Base-by-base conservation (phyloP, 1,140 invertebrate species). In the Diabrotica virgifera region DNA sequence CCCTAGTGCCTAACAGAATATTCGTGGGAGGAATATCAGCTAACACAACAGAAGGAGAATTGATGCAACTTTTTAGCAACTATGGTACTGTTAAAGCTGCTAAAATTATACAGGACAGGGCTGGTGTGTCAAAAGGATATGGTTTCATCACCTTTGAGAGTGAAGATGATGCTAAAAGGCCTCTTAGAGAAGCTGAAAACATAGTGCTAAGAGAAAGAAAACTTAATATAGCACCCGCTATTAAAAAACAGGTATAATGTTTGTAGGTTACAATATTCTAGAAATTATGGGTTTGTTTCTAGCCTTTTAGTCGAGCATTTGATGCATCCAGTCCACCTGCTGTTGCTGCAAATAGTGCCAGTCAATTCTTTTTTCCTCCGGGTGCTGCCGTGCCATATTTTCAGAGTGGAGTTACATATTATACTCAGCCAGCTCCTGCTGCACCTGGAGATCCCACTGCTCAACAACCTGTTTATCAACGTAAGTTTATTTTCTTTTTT, bases 121-220 rank as follows among this genome's bases (percentile, higher is more conserved):
- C 93, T 67, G 95, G 95, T 5, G 92, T 96, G 0, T 96, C 95
- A 46, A 96, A 96, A 83, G 95, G 95, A 54, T 96, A 95, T 74
- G 94, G 93, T 5, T 96, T 98, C 82, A 93, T 98, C 52, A 98
- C 96, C 11, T 98, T 97, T 82, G 94, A 94, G 81, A 92, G 89
- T 52, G 92, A 94, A 78, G 91, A 94, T 75, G 93, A 95, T 81
- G 93, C 93, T 2, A 90, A 90, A 76, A 84, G 88, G 77, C 81
- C 89, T 66, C 85, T 88, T 65, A 82, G 85, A 67, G 87, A 89
- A 78, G 85, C 76, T 13, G 78, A 79, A 50, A 78, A 77, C 56
- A 79, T 79, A 13, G 84, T 93, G 50, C 83, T 94, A 67, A 87
- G 90, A 76, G 91, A 94, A 76, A 84, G 91, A 71, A 93, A 93